Percentiles rank a stretch among this genome's conserved stretches.
Evolutionary conservation across 2,113 vertebrate species (phyloP).

Genomic region (Numida meleagris): DNA sequence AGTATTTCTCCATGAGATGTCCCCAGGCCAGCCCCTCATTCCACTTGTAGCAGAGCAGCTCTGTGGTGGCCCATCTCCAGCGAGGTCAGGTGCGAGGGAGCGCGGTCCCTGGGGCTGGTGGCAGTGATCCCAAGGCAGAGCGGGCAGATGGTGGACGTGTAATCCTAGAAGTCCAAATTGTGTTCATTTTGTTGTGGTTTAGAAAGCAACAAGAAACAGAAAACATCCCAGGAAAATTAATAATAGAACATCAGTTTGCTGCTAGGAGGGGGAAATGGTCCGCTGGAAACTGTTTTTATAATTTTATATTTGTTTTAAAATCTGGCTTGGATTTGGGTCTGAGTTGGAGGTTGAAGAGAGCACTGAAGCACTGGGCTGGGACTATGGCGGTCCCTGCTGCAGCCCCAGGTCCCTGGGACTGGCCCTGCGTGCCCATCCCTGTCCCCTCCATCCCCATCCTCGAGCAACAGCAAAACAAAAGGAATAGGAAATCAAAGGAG

Average conservation of each 20-base stretch:
- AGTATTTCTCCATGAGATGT: not conserved
- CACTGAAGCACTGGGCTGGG: not conserved
- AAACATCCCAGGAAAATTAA: not conserved
- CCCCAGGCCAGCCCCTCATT: not conserved
- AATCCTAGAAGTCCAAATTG: not conserved
- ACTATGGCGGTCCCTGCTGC: accelerated
- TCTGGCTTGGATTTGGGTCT: accelerated
- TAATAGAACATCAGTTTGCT: not conserved
- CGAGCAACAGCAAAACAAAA: not conserved
- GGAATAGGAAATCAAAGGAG: conserved; percentile 7
- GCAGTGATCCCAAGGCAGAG: not conserved
- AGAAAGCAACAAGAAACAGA: not conserved
- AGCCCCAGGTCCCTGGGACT: accelerated
- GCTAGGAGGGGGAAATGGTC: not conserved
- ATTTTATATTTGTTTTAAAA: not conserved
- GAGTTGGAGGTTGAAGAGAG: not conserved
- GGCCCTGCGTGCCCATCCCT: not conserved
- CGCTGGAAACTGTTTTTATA: not conserved
- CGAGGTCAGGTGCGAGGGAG: not conserved
- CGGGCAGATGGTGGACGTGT: not conserved
- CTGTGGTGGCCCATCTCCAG: not conserved
- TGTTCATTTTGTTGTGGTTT: conserved; percentile 25
- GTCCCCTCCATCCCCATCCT: not conserved
- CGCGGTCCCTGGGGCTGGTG: accelerated
- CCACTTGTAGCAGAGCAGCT: not conserved